Base-by-base conservation (phyloP, 2,113 vertebrate species). In the Platanista minor region DNA sequence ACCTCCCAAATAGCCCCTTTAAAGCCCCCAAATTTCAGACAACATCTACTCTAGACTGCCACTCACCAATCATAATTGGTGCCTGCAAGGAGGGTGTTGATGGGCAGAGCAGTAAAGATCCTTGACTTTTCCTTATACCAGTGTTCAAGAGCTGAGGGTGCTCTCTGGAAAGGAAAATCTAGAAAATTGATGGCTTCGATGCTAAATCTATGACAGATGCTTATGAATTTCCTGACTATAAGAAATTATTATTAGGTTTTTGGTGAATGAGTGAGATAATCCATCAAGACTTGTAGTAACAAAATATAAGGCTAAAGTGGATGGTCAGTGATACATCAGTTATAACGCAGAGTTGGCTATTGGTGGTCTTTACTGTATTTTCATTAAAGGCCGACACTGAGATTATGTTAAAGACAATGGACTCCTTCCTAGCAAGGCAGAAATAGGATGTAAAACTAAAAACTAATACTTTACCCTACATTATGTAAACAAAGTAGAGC, bases 371-470 rank as follows among this genome's bases (percentile, higher is more conserved):
- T 61, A 74, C 18, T 62, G 1, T 66, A 15, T 71, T 95, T 97
- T 93, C 67, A 94, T 61, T 92, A 62, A 96, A 92, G 36, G 21
- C 66, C 39, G 87, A 84, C 25, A 94, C 59, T 78, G 13, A 59
- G 13, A 93, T 83, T 78, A 78, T 72, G 54, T 36, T 67, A 75
- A 96, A 96, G 59, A 91, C 52, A 91, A 93, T 57, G 31, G 49
- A 84, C 80, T 84, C 27, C 61, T 91, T 88, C 67, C 62, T 80
- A 85, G 39, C 74, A 91, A 93, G 54, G 23, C 11, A 94, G 57
- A 95, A 91, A 91, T 29, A 95, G 52, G 94, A 93, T 87, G 31
- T 54, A 96, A 95, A 95, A 87, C 39, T 94, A 77, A 94, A 95
- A 96, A 59, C 41, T 83, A 72, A 96, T 84, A 87, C 52, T 71